A percentile compares a stretch with the other conserved stretches of the same genome.
These are phyloP conservation scores for Argyresthia goedartella DNA, from an alignment of 2,888 invertebrate species.

Conservation along the genomic window DNA sequence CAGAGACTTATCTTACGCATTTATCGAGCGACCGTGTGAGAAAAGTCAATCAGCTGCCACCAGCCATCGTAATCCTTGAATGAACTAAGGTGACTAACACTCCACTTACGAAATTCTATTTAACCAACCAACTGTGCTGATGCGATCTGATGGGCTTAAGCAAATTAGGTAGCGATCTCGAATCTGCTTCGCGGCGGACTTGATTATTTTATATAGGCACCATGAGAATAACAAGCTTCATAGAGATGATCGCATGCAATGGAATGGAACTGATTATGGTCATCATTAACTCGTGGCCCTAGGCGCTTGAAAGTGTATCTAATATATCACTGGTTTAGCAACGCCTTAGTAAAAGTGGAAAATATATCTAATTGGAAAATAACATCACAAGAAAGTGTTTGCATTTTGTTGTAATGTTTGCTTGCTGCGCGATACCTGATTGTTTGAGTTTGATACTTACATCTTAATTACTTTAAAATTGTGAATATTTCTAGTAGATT, in stretches of 20 bases:
- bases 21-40: constrained; percentile 39
- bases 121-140: constrained; percentile 22
- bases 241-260: constrained; percentile 1
- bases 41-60: constrained; percentile 26
- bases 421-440: too few relatives aligned
- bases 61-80: constrained; percentile 35
- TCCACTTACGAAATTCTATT: constrained; percentile 27
- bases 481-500: too few relatives aligned
- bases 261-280: constrained; percentile 2
- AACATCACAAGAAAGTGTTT: too few relatives aligned
- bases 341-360: neutral
- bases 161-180: constrained; percentile 3
- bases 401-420: too few relatives aligned
- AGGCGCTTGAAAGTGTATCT: constrained; percentile 4
- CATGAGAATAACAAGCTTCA: constrained; percentile 2
- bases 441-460: too few relatives aligned
- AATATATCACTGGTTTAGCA: neutral
- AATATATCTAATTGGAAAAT: too few relatives aligned
- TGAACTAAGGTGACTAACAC: constrained; percentile 35
- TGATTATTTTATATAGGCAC: neutral
- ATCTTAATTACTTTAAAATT: too few relatives aligned
- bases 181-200: neutral
- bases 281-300: constrained; percentile 3
- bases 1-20: constrained; percentile 25
- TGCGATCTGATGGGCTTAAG: constrained; percentile 14